These are phyloP conservation scores for Euschistus heros DNA, from an alignment of 1,140 invertebrate genomes.

Conservation along the genomic window DNA sequence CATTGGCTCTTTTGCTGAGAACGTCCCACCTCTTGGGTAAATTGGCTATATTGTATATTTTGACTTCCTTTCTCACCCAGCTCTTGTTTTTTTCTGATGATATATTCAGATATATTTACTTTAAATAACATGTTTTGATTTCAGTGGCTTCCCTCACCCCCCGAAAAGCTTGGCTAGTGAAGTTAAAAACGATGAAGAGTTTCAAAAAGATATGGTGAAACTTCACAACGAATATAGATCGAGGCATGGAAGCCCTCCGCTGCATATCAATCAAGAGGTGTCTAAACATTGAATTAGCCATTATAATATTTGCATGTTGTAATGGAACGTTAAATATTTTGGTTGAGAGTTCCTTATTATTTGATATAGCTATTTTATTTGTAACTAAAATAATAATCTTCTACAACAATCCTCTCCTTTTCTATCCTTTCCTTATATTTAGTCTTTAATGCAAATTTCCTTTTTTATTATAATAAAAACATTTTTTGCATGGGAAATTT, in stretches of 20 bases:
- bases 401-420: no score
- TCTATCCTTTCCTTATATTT: neutral
- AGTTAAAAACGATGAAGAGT: conserved; percentile 33
- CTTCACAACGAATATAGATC: conserved; percentile 65
- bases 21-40: conserved; percentile 48
- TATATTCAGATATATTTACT: neutral
- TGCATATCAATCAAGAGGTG: conserved; percentile 60
- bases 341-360: neutral
- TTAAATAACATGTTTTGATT: neutral
- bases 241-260: conserved; percentile 53
- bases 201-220: conserved; percentile 51
- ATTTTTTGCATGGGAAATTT: neutral
- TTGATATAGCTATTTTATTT: neutral
- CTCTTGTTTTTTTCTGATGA: no score
- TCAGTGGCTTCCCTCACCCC: conserved; percentile 15
- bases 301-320: no score
- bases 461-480: neutral
- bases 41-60: neutral
- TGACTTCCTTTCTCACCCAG: neutral
- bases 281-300: no score
- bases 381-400: no score
- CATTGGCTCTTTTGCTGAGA: conserved; percentile 38
- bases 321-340: neutral
- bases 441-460: neutral
- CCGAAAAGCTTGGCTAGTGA: conserved; percentile 12